Base-by-base conservation (phyloP, 2,797 vertebrate genomes). In the Acrocephalus scirpaceus region DNA sequence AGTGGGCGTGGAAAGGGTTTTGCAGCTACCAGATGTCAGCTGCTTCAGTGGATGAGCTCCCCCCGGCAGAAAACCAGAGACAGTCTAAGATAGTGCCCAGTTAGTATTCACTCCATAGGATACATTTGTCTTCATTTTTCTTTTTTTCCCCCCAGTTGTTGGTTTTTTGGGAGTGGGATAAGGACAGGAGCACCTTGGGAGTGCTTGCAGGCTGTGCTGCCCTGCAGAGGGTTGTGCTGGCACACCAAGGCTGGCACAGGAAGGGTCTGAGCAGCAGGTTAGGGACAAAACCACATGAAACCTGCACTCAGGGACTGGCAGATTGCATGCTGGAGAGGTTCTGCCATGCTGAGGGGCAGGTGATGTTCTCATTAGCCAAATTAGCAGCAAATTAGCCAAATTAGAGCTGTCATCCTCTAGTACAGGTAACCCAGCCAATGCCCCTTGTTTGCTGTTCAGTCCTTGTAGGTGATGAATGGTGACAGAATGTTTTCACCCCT, bases 61-160 rank as follows among this genome's bases (percentile, higher is more conserved):
- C 30, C 47, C 50, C 19, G 2, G 5, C 51, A 44, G 88, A 50
- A 75, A 76, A 29, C 17, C 44, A 13, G 0, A 30, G 47, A 0
- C 9, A 38, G 15, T 16, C 44, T 30, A 1, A 15, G 32, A 3
- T 2, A 57, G 58, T 26, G 18, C 50, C 1, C 38, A 45, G 53
- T 25, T 32, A 7, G 54, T 50, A 17, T 54, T 53, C 45, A 6
- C 21, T 58, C 51, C 51, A 23, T 10, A 13, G 47, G 26, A 18
- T 66, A 10, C 10, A 11, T 8, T 9, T 57, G 47, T 1, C 7
- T 21, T 29, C 64, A 3, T 16, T 70, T 18, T 25, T 5, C 5
- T 9, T 11, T 18, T 23, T 69, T 45, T 17, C 6, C 1, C 7
- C 27, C 16, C 13, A 7, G 0, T 27, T 72, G 16, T 13, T 53